Percentiles rank a stretch among this genome's conserved stretches.
Evolutionary conservation across 2,888 invertebrate genomes (phyloP).

Genomic region (Eupithecia pulchellata): DNA sequence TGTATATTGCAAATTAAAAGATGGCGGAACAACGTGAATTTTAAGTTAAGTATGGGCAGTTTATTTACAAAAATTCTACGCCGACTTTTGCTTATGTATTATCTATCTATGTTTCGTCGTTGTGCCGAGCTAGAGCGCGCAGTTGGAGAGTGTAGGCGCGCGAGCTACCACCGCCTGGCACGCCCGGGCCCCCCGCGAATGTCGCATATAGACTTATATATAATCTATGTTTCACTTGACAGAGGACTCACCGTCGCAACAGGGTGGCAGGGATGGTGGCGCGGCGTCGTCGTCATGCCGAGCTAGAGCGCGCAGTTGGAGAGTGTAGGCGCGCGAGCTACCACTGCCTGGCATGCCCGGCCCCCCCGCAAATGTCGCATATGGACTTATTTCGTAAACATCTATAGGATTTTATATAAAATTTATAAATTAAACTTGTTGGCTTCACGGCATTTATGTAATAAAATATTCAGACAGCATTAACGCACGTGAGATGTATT

Average conservation of each 20-base stretch:
- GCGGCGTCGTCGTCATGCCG: slow-evolving; percentile 80
- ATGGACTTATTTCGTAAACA: slow-evolving; percentile 16
- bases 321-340: slow-evolving; percentile 77
- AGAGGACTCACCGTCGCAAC: slow-evolving; percentile 68
- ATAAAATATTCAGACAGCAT: too few relatives aligned
- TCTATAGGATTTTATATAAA: background rate
- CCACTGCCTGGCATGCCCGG: slow-evolving; percentile 47
- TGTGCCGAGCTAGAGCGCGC: slow-evolving; percentile 75
- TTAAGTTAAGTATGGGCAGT: too few relatives aligned
- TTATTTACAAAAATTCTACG: too few relatives aligned
- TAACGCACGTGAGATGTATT: too few relatives aligned
- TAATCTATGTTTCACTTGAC: background rate
- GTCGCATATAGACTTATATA: background rate
- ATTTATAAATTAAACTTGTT: too few relatives aligned
- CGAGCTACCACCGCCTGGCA: too few relatives aligned
- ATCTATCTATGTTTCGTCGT: too few relatives aligned
- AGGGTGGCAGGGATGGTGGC: slow-evolving; percentile 68
- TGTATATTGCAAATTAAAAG: too few relatives aligned
- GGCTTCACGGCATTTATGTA: too few relatives aligned
- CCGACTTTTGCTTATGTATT: too few relatives aligned
- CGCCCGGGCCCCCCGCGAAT: background rate
- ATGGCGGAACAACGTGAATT: too few relatives aligned
- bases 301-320: slow-evolving; percentile 78
- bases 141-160: slow-evolving; percentile 79
- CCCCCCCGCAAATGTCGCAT: slow-evolving; percentile 12